Evolutionary conservation across 2,797 vertebrate species (phyloP).

Genomic region (Furcifer pardalis): DNA sequence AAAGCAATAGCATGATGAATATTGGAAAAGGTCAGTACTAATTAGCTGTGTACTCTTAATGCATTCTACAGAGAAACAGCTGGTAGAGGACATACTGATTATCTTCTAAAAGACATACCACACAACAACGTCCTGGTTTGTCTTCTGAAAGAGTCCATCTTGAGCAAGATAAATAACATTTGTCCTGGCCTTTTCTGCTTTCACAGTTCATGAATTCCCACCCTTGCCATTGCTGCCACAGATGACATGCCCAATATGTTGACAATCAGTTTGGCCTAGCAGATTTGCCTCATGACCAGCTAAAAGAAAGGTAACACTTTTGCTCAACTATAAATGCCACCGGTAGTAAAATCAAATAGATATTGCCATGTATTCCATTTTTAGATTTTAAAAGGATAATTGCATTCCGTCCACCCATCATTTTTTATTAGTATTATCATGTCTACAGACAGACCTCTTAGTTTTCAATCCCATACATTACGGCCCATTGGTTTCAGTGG

Average conservation of each 20-base stretch:
- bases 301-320: slow-evolving; percentile 38
- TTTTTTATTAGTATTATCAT: slow-evolving; percentile 1
- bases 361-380: neutral
- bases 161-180: slow-evolving; percentile 16
- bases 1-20: slow-evolving; percentile 67
- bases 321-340: rapidly evolving
- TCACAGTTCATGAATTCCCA: neutral
- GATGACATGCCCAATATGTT: neutral
- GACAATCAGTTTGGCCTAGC: neutral
- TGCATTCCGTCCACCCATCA: neutral
- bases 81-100: slow-evolving; percentile 45
- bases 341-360: neutral
- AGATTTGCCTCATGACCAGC: slow-evolving; percentile 18
- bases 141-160: neutral
- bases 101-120: slow-evolving; percentile 36
- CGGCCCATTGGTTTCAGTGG: neutral
- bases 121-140: slow-evolving; percentile 11
- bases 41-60: slow-evolving; percentile 70
- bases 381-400: slow-evolving; percentile 2
- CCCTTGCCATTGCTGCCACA: neutral
- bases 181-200: neutral
- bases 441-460: neutral
- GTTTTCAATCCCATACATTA: neutral
- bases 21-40: slow-evolving; percentile 73
- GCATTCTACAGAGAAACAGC: slow-evolving; percentile 64